phyloP scores from a whole-genome alignment of 2,888 invertebrate species.

The Diloba caeruleocephala region DNA sequence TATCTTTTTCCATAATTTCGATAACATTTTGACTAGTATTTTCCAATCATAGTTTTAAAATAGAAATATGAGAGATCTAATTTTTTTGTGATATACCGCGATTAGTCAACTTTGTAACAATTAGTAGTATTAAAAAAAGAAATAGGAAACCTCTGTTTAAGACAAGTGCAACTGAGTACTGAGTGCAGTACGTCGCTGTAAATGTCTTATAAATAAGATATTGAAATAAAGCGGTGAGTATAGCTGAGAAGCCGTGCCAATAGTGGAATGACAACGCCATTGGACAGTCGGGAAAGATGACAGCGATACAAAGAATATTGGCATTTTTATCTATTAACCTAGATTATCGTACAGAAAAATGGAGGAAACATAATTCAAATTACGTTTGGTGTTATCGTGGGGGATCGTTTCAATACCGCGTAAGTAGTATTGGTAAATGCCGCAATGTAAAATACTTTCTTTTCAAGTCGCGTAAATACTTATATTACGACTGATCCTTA shows the following conservation, averaged over 20 bases:
- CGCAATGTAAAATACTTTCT: no score
- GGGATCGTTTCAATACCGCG: not conserved
- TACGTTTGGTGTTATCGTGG: no score
- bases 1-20: constrained; percentile 35
- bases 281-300: constrained; percentile 6
- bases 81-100: constrained; percentile 27
- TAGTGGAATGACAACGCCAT: constrained; percentile 17
- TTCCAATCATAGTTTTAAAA: constrained; percentile 39
- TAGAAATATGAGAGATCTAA: constrained; percentile 39
- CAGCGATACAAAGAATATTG: constrained; percentile 18
- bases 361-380: not conserved
- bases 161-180: constrained; percentile 15
- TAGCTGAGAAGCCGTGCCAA: constrained; percentile 13
- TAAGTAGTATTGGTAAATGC: no score
- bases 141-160: constrained; percentile 20
- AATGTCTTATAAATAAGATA: not conserved
- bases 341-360: not conserved
- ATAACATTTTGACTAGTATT: constrained; percentile 49
- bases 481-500: no score
- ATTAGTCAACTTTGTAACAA: constrained; percentile 21
- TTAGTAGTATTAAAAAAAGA: constrained; percentile 23
- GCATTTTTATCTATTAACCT: constrained; percentile 2
- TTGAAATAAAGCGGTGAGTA: constrained; percentile 7
- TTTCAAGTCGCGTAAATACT: no score
- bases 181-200: not conserved